These are phyloP conservation scores for Lithophane leautieri DNA, from an alignment of 2,888 invertebrate genomes.

Conservation along the genomic window DNA sequence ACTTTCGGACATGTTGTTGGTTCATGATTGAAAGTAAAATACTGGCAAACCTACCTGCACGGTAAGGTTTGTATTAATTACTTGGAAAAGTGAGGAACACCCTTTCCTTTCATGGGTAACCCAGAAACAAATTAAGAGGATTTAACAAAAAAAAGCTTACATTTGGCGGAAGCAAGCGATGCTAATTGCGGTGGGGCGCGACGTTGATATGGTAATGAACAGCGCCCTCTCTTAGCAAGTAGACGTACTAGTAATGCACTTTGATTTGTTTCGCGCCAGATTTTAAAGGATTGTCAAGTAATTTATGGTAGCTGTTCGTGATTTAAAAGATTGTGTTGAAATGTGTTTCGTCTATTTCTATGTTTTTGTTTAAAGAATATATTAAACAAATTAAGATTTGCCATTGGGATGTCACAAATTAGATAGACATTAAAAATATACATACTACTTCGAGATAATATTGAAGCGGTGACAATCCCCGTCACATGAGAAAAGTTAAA, in stretches of 20 bases:
- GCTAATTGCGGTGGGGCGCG: constrained; percentile 76
- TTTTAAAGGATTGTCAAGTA: constrained; percentile 59
- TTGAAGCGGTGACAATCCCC: neutral
- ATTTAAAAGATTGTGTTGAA: constrained; percentile 22
- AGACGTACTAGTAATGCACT: constrained; percentile 67
- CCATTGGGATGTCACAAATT: neutral
- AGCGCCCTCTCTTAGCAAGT: constrained; percentile 79
- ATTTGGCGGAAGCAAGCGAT: constrained; percentile 79
- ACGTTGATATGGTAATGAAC: constrained; percentile 77
- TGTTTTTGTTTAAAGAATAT: neutral
- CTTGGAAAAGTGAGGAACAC: neutral
- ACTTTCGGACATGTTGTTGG: neutral
- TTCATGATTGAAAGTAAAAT: neutral
- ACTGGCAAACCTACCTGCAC: no score
- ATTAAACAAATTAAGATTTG: neutral
- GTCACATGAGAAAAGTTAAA: constrained; percentile 2
- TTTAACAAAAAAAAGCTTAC: constrained; percentile 82
- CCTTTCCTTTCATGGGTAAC: constrained; percentile 54
- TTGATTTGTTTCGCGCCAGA: constrained; percentile 61
- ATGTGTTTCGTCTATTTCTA: neutral
- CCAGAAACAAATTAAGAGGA: constrained; percentile 79
- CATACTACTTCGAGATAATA: neutral
- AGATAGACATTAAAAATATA: neutral
- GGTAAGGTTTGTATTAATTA: neutral
- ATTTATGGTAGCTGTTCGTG: constrained; percentile 35